Conservation (phyloP, 1,140 invertebrate genomes). For the Stenopsyche tienmushanensis region DNA sequence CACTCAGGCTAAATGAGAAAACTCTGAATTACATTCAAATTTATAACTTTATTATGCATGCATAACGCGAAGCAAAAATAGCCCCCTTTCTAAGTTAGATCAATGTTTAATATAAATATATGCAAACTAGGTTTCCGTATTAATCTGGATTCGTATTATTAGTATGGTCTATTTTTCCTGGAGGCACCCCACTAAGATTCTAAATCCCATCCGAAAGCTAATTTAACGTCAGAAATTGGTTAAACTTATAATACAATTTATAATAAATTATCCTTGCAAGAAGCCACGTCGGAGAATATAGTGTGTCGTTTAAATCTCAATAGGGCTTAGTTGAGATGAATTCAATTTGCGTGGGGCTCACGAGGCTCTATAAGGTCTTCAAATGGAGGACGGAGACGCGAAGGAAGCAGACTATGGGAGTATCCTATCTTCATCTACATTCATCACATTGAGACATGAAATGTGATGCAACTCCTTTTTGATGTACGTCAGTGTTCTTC, state of each 20-base stretch:
- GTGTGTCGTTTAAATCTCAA: slow-evolving; percentile 32
- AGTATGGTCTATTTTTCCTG: no score
- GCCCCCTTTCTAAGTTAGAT: no score
- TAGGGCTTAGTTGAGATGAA: slow-evolving; percentile 33
- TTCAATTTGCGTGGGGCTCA: slow-evolving; percentile 34
- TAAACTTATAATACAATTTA: background rate
- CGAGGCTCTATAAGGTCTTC: slow-evolving; percentile 15
- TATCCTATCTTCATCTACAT: background rate
- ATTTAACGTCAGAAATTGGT: no score
- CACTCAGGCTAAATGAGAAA: no score
- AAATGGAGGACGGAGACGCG: background rate
- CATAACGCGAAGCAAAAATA: no score
- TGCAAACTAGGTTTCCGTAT: no score
- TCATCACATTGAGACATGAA: background rate
- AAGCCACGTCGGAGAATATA: slow-evolving; percentile 6
- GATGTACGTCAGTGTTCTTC: background rate
- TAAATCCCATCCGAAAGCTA: no score
- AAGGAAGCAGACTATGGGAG: background rate
- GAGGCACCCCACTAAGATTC: no score
- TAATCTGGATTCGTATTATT: no score
- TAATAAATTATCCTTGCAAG: slow-evolving; percentile 25
- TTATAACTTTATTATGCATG: no score
- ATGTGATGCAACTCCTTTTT: background rate
- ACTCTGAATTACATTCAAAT: no score
- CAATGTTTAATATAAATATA: no score